Evolutionary conservation across 2,888 invertebrate genomes (phyloP), one percentile per base, ranked within the genome.

Genomic region (Hirtodrosophila duncani): DNA sequence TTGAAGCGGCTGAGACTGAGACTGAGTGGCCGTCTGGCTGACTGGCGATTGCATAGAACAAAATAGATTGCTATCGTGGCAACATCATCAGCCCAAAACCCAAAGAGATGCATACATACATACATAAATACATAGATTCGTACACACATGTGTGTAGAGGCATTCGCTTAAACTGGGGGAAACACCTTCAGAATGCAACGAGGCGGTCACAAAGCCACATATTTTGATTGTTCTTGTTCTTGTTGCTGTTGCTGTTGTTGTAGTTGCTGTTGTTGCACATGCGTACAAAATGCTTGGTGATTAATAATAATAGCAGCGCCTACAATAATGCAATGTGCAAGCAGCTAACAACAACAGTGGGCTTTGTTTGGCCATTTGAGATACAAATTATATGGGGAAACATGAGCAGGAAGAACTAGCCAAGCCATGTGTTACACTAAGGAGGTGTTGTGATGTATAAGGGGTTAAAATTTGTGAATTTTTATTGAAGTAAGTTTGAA

Each of bases 1-100:
- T 44, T 44, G 51, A 33, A n/a, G n/a, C n/a, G n/a, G 50, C 49
- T 30, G 11, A 29, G 18, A 38, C 46, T 24, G 21, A 38, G 45
- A 53, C 63, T 52, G 49, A 67, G 46, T 53, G 56, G 45, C 45
- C 56, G 46, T 37, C 46, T 48, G 10, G n/a, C n/a, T 42, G 29
- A 33, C 55, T 50, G 61, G 65, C 59, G 63, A 63, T 61, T 51
- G 69, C 80, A 80, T 80, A 80, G 74, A 69, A 78, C 71, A 71
- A 79, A 81, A 79, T 79, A 78, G 75, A 78, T 78, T 81, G 78
- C 81, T 79, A 78, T 78, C 78, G 78, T 78, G 78, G 75, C 81
- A 68, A 75, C 79, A 81, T 81, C 81, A 78, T 78, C 77, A 78
- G 81, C 70, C 65, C 48, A 34, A 36, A 37, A 36, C 59, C 55